Conservation (phyloP, 2,113 vertebrate genomes). For the Cyanoramphus novaezelandiae region DNA sequence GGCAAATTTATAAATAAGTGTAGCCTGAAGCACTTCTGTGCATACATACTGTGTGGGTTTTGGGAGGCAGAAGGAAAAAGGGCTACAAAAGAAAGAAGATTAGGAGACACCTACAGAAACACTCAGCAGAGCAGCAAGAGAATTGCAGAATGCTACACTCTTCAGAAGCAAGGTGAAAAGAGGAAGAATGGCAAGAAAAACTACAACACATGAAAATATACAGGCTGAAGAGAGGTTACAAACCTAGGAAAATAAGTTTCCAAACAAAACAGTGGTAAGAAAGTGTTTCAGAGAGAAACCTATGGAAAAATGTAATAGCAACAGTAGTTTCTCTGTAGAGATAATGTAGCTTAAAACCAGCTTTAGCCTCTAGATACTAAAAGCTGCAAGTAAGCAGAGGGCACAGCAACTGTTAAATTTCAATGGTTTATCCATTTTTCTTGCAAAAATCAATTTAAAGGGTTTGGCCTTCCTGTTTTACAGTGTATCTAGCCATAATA, state of each 20-base stretch:
- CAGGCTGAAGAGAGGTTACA: not conserved
- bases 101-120: not conserved
- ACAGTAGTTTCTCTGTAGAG: not conserved
- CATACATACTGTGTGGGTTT: not conserved
- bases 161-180: not conserved
- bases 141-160: not conserved
- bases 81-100: not conserved
- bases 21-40: not conserved
- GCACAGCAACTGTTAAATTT: not conserved
- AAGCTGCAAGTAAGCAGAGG: not conserved
- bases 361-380: not conserved
- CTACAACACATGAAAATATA: not conserved
- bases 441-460: not conserved
- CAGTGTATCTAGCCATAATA: not conserved
- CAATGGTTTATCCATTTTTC: not conserved
- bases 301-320: not conserved
- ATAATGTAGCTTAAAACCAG: not conserved
- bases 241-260: not conserved
- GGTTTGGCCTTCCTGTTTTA: not conserved
- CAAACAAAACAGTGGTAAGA: not conserved
- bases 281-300: not conserved
- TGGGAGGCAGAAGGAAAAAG: not conserved
- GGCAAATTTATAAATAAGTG: conserved; percentile 23
- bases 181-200: not conserved
- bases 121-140: not conserved